Base-by-base conservation (phyloP, 2,888 invertebrate genomes). In the Cremastinae sp. region DNA sequence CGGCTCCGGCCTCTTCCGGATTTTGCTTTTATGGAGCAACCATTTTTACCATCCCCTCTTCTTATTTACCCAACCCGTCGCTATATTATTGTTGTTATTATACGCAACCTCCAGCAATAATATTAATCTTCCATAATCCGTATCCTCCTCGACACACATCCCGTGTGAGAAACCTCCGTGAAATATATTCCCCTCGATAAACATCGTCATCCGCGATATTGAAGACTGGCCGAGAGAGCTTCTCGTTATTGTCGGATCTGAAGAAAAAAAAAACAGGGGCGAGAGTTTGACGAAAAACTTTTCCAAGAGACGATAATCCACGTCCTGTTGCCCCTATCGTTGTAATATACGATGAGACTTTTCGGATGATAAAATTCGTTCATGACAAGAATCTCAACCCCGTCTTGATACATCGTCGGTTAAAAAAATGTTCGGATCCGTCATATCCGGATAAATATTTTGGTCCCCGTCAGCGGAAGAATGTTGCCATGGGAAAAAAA, bases 401-500 rank as follows among this genome's bases (percentile, higher is more conserved):
- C 59, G 16, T 51, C 51, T 45, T 28, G 18, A 61, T 43, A 43
- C 45, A 61, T 70, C 43, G 18, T 56, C 58, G 35, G 14, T 14
- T 10, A 49, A 39, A n/a, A 65, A 18, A 62, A 35, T 58, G 66
- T 55, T 71, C 49, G n/a, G 56, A 64, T 75, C 45, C n/a, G 51
- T 76, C 72, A 69, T 59, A 66, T 66, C 62, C 39, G 1, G 39
- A 35, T 49, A 76, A 76, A 76, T 65, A 69, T 76, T 76, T 69
- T 73, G 64, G 22, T 53, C 59, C 12, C 49, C 47, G 16, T 10
- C 9, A 8, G 41, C 10, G 16, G 8, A 64, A 45, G 8, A 47
- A 61, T 59, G 53, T 64, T 69, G 68, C 66, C 72, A 69, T 69
- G 76, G 47, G 69, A 76, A 76, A 65, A 22, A 20, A 7, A 20